Evolutionary conservation across 1,140 invertebrate species (phyloP), one percentile per base, ranked within the genome.

Genomic region (Lepidurus arcticus): DNA sequence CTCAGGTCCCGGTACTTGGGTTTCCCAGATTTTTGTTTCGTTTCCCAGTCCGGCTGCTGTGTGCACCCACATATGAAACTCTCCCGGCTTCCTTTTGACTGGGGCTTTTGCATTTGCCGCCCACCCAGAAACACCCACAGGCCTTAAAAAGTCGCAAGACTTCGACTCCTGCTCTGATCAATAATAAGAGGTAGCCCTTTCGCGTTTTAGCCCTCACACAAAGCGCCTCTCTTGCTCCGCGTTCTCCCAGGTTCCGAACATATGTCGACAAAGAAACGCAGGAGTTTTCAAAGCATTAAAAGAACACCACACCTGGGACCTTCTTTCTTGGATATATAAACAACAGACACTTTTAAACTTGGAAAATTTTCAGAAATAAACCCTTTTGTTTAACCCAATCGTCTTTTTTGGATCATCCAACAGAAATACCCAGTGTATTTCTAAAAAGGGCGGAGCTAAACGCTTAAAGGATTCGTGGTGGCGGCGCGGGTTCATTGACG

Each of bases 131-230:
- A 13, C 53, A 65, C 53, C 53, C 21, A 65, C 53, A 21, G n/a
- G 53, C 16, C 53, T 65, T 65, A 65, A 65, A 65, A 65, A 65
- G 53, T 65, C 53, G 13, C 53, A 65, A 65, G 53, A 65, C 53
- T 65, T 65, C 53, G 53, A 65, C 53, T 65, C 53, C 53, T 65
- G 47, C 53, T 65, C 53, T 65, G 53, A 65, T 65, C 53, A 65
- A 65, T 65, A 65, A 65, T 65, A 65, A 65, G 53, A 65, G 53
- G 53, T 65, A 65, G 53, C 53, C 53, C 53, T 65, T 65, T 65
- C 53, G 21, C n/a, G 53, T 65, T 47, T 65, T 65, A 65, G 53
- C 53, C n/a, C 13, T n/a, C 53, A 65, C 53, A 65, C 53, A 65
- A 65, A n/a, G 53, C 53, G 16, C 53, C n/a, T 21, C 53, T 65